Conservation (phyloP, 1,140 invertebrate species). For the Cataglyphis hispanica region DNA sequence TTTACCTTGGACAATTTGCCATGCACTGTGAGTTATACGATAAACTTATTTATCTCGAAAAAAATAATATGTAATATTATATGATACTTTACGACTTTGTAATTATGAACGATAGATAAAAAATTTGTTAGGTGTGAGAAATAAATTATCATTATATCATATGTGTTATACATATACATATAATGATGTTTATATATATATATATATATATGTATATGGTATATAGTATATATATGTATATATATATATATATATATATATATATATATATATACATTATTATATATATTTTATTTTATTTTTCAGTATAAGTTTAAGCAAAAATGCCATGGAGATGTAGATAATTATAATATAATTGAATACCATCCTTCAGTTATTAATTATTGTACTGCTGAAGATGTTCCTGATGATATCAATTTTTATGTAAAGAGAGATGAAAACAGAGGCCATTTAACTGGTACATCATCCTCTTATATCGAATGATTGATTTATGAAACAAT, state of each 20-base stretch:
- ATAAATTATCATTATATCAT: background rate
- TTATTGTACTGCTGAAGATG: background rate
- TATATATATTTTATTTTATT: background rate
- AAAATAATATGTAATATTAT: background rate
- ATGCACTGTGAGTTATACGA: conserved; percentile 8
- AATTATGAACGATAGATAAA: background rate
- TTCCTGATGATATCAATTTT: conserved; percentile 3
- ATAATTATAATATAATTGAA: background rate
- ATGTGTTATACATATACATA: background rate
- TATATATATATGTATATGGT: no score
- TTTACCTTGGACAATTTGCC: background rate
- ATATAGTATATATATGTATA: no score
- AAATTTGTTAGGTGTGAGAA: background rate
- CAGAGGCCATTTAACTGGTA: background rate
- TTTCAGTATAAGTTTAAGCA: conserved; percentile 17
- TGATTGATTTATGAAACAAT: background rate
- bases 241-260: background rate
- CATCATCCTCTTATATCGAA: background rate
- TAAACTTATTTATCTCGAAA: background rate
- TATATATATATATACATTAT: background rate
- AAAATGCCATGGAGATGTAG: background rate
- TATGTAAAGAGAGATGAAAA: background rate
- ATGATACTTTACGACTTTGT: background rate
- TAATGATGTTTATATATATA: background rate
- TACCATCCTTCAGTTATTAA: background rate